Conservation (phyloP, 2,113 vertebrate species). For the cat (Felis catus) region F.catus_Fca126_mat1.0 CM031411.1:98865501-98866000, state of each 20-base stretch:
- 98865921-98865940: background rate
- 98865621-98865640: too few species aligned
- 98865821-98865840: too few species aligned
- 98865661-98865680: too few species aligned
- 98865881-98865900: background rate
- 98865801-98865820: too few species aligned
- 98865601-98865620: background rate
- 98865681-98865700: too few species aligned
- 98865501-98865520: too few species aligned
- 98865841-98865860: too few species aligned
- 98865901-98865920: background rate
- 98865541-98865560: background rate
- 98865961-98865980: background rate
- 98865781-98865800: background rate
- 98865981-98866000: too few species aligned
- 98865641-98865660: background rate
- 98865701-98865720: too few species aligned
- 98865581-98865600: background rate
- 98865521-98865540: background rate
- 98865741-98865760: background rate
- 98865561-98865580: too few species aligned
- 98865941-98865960: background rate
- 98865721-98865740: too few species aligned
- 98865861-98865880: too few species aligned
- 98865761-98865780: background rate